Conservation (phyloP, 2,113 vertebrate genomes). For the Pyxicephalus adspersus region DNA sequence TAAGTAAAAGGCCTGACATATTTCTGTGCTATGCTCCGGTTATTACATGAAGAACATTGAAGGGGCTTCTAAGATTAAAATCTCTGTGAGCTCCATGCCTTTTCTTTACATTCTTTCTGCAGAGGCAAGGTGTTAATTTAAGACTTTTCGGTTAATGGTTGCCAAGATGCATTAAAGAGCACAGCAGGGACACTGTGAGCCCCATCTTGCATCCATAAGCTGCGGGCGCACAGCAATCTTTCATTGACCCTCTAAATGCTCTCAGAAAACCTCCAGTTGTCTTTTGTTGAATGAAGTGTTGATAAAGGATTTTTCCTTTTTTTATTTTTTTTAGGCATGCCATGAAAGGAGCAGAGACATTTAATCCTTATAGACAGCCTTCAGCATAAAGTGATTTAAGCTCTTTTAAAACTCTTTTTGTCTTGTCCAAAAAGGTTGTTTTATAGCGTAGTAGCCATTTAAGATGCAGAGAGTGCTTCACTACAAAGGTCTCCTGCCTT, state of each 20-base stretch:
- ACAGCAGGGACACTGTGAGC: conserved; percentile 36
- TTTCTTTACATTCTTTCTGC: conserved; percentile 16
- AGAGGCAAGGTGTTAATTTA: conserved; percentile 48
- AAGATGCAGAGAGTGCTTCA: conserved; percentile 28
- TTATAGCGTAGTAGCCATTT: conserved; percentile 37
- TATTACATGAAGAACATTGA: conserved; percentile 19
- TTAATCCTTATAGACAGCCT: conserved; percentile 52
- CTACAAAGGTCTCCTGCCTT: conserved; percentile 27
- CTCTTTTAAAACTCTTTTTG: conserved; percentile 40
- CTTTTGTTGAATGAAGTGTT: conserved; percentile 43
- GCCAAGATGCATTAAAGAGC: conserved; percentile 39
- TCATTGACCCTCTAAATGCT: conserved; percentile 47
- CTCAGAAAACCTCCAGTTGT: conserved; percentile 40
- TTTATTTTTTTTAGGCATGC: conserved; percentile 18
- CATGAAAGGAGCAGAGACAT: conserved; percentile 33
- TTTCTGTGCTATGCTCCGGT: not conserved
- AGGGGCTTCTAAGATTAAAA: conserved; percentile 30
- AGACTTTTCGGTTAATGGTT: conserved; percentile 43
- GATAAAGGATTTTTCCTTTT: conserved; percentile 40
- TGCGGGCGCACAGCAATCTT: conserved; percentile 33
- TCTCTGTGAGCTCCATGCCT: conserved; percentile 12
- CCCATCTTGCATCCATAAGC: conserved; percentile 41
- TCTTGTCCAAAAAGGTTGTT: conserved; percentile 45
- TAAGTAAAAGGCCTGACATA: not conserved
- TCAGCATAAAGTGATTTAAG: conserved; percentile 51